phyloP scores from a whole-genome alignment of 2,113 vertebrate genomes.

The Poecilia latipinna region DNA sequence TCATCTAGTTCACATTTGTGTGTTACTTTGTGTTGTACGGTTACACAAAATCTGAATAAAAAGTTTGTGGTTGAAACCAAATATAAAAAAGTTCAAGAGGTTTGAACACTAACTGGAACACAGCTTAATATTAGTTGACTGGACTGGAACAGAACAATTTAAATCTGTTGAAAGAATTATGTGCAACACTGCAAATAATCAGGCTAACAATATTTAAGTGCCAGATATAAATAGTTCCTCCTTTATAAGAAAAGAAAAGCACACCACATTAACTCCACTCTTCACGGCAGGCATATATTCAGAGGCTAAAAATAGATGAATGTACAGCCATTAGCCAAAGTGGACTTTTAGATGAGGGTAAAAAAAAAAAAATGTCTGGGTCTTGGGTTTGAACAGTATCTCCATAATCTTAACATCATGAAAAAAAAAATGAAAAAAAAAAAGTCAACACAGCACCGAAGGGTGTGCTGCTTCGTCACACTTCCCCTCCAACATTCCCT shows the following conservation, averaged over 20 bases:
- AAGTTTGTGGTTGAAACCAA: not conserved
- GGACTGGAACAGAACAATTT: not conserved
- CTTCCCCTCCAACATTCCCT: slow-evolving; percentile 71
- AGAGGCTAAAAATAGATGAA: slow-evolving; percentile 71
- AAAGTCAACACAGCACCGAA: slow-evolving; percentile 37
- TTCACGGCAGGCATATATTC: slow-evolving; percentile 46
- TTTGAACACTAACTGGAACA: not conserved
- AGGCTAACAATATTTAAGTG: not conserved
- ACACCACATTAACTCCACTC: slow-evolving; percentile 50
- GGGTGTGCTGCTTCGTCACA: slow-evolving; percentile 51
- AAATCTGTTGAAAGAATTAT: not conserved
- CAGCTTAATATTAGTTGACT: not conserved
- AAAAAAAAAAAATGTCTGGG: slow-evolving; percentile 2
- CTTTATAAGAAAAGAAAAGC: not conserved
- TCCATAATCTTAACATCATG: slow-evolving; percentile 40
- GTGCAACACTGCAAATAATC: slow-evolving; percentile 1
- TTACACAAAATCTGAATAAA: no score
- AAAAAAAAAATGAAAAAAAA: slow-evolving; percentile 41
- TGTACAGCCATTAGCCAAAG: slow-evolving; percentile 65
- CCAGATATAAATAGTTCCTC: not conserved
- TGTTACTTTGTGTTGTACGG: no score
- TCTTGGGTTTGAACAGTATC: slow-evolving; percentile 32
- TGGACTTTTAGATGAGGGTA: slow-evolving; percentile 47
- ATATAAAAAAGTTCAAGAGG: not conserved
- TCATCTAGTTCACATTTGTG: no score